phyloP scores from a whole-genome alignment of 92 coral and sea anemone genomes.

The Zoanthus solanderi region DNA sequence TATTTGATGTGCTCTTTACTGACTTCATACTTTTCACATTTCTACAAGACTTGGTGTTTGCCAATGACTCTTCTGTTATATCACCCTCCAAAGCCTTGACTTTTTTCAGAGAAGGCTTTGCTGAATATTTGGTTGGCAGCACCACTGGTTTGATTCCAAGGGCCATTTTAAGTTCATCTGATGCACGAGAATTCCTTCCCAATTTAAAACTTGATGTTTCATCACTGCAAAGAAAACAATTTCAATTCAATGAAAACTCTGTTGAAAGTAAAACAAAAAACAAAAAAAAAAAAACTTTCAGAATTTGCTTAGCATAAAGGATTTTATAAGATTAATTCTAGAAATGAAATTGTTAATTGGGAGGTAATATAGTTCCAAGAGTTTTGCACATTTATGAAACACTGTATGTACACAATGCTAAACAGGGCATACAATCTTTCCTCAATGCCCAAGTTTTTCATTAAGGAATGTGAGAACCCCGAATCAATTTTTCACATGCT shows the following conservation, averaged over 20 bases:
- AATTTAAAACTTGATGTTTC: not conserved
- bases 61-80: not conserved
- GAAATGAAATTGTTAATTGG: no score
- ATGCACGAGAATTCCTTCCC: conserved; percentile 41
- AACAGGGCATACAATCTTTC: no score
- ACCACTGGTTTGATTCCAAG: conserved; percentile 26
- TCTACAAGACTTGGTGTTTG: not conserved
- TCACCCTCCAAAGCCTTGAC: not conserved
- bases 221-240: not conserved
- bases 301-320: no score
- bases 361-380: no score
- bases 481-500: no score
- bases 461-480: no score
- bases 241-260: not conserved
- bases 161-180: conserved; percentile 52
- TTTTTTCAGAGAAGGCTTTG: not conserved
- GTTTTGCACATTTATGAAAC: no score
- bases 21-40: conserved; percentile 18
- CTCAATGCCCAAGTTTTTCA: no score
- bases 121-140: not conserved
- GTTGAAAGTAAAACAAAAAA: no score
- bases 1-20: conserved; percentile 5
- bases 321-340: no score
- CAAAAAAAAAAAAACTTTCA: no score
- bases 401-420: no score